Evolutionary conservation across 2,797 vertebrate genomes (phyloP), one percentile per base, ranked within the genome.

Genomic region (Brachyalestes nurse): DNA sequence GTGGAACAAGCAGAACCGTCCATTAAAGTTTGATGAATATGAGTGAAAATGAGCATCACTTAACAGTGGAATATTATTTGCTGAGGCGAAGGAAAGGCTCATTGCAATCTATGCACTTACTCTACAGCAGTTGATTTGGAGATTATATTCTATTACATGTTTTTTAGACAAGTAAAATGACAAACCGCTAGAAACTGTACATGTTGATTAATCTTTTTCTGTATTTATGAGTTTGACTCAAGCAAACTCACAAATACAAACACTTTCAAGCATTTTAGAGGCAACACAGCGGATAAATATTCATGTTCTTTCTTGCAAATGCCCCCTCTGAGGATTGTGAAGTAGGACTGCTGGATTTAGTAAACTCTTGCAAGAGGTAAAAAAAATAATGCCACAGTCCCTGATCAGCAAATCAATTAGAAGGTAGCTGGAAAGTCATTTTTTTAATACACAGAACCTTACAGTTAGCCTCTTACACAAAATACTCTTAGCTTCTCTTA

Each of bases 361-460:
- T 34, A 49, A 53, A 55, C 10, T 80, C 17, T 38, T 73, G 25
- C 12, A 69, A 34, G 16, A 60, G 55, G n/a, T 51, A 60, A 67
- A 47, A 73, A 73, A 40, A 73, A 60, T 16, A 60, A 23, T 17
- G 53, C 72, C 72, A 60, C 28, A 40, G 55, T 28, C 55, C 47
- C 47, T 72, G 60, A 80, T 58, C 72, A 40, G 53, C 12, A 75
- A 61, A 61, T 75, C 42, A 69, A 53, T 75, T 75, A 75, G 12
- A 69, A 19, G 17, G 60, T 49, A 45, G 9, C 53, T 75, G 28
- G 13, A 80, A 51, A 60, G 72, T 21, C 4, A 6, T 21, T 70
- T 70, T 40, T 61, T 62, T 73, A 9, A 76, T 62, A 42, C 8
- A 64, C 28, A n/a, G 14, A 76, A 71, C 49, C 42, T 13, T 47